Base-by-base conservation (phyloP, 1,140 invertebrate genomes). In the Drosophila ogumai region DNA sequence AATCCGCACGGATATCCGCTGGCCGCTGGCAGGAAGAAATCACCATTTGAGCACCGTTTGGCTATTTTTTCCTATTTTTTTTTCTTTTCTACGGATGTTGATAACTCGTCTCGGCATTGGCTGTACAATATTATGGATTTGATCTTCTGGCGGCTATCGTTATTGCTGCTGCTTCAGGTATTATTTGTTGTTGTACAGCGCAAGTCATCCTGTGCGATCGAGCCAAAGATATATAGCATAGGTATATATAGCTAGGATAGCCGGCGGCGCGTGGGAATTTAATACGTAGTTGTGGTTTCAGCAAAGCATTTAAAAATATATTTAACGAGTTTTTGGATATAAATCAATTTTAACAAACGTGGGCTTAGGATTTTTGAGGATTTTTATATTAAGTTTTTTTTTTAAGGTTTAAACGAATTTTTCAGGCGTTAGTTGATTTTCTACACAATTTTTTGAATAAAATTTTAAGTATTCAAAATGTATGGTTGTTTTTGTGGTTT, bases 1-100 rank as follows among this genome's bases (percentile, higher is more conserved):
- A 90, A 85, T 90, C 85, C 85, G 85, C 86, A 90, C 85, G 85
- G 85, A 90, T 90, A 90, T 90, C 85, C 85, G 85, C 66, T 90
- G 73, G 78, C 74, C 86, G 86, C 46, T 72, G 69, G 86, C 85
- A 90, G 85, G 85, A 90, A 90, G 85, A 90, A 90, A 90, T 90
- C 85, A 90, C 82, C 85, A 90, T 90, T 90, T 90, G 85, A 90
- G 60, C 85, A 90, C 81, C 85, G 86, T 90, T 77, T 73, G 82
- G 64, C 82, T 82, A 72, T 88, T 74, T 81, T 77, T 74, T 71
- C 85, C 75, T 76, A 55, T 43, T 57, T 34, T 41, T 55, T 65
- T 73, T 41, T 56, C 55, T 73, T 66, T 56, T 41, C 43, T 81
- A 90, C 85, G 85, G 85, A 90, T 90, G 85, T 90, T 75, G 86